phyloP scores from a whole-genome alignment of 2,797 vertebrate species.

The Poecilia wingei region DNA sequence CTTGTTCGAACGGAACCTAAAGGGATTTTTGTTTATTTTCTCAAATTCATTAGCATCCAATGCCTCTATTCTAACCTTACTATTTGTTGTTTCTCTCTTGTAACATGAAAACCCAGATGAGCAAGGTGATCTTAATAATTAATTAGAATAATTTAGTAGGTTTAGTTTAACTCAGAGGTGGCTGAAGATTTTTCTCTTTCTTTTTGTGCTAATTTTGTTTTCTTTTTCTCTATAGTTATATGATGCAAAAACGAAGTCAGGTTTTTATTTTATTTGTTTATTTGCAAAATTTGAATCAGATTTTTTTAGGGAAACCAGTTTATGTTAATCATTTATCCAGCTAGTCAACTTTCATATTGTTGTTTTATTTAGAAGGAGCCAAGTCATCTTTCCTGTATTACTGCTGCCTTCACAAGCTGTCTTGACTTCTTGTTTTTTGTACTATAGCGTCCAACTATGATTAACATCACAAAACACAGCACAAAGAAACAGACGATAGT shows the following conservation, averaged over 20 bases:
- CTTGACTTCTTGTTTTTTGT: slow-evolving; percentile 33
- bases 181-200: not conserved
- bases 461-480: not conserved
- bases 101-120: not conserved
- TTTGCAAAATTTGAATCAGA: not conserved
- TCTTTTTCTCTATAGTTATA: not conserved
- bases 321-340: no score
- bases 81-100: not conserved
- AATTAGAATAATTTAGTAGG: not conserved
- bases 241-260: not conserved
- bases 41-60: not conserved
- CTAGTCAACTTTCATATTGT: not conserved
- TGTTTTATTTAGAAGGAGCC: slow-evolving; percentile 35
- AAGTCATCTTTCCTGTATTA: slow-evolving; percentile 9
- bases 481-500: not conserved
- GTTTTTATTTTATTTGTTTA: not conserved
- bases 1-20: not conserved
- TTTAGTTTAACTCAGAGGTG: not conserved
- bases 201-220: not conserved
- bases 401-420: not conserved
- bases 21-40: not conserved
- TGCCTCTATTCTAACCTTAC: not conserved
- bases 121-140: not conserved
- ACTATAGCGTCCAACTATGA: slow-evolving; percentile 32
- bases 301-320: not conserved